These are phyloP conservation scores for Nephila pilipes DNA, from an alignment of 1,140 invertebrate species.

Conservation along the genomic window DNA sequence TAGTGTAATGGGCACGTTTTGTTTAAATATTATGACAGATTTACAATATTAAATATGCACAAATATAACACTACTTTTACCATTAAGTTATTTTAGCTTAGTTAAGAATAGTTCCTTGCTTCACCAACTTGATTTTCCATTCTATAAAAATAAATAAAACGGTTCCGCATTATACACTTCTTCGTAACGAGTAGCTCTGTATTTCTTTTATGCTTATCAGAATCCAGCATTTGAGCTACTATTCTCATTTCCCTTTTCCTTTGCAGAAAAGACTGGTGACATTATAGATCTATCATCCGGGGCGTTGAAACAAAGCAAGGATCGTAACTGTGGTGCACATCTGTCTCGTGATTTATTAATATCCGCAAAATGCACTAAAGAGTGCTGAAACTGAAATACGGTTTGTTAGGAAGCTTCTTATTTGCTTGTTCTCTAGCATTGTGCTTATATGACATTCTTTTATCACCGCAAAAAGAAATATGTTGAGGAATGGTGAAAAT, in stretches of 20 bases:
- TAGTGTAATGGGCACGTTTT: too few relatives aligned
- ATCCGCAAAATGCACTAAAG: constrained; percentile 15
- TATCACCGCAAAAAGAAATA: neutral
- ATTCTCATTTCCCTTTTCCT: neutral
- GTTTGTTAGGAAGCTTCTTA: neutral
- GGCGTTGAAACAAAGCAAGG: constrained; percentile 26
- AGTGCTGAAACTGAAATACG: constrained; percentile 1
- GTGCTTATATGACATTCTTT: neutral
- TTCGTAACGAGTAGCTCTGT: neutral
- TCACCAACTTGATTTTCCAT: too few relatives aligned
- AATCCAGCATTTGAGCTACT: neutral
- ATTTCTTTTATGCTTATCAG: constrained; percentile 4
- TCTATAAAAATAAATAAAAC: too few relatives aligned
- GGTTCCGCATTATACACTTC: neutral
- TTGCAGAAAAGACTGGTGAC: neutral
- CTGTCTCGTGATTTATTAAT: constrained; percentile 38
- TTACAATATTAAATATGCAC: too few relatives aligned
- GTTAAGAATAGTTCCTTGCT: too few relatives aligned
- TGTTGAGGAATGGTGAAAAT: neutral
- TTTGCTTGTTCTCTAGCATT: constrained; percentile 5
- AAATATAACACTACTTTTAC: too few relatives aligned
- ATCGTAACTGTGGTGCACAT: neutral
- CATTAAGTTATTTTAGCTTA: too few relatives aligned
- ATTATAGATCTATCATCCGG: constrained; percentile 11
- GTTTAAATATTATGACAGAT: too few relatives aligned